These are phyloP conservation scores for Probaryconus sp. DNA, from an alignment of 1,140 invertebrate species.

Conservation along the genomic window DNA sequence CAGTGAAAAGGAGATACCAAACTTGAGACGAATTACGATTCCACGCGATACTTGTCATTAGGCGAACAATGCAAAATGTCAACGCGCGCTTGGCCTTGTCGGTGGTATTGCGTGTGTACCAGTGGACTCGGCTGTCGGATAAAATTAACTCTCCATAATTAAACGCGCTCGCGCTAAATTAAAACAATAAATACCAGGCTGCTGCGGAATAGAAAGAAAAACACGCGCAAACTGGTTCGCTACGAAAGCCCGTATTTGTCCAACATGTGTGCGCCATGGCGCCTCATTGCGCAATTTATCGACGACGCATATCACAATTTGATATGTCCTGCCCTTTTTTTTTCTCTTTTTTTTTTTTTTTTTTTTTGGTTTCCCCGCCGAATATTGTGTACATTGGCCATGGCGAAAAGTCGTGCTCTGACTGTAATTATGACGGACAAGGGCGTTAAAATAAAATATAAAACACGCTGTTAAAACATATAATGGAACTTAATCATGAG, in stretches of 20 bases:
- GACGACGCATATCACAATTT: constrained; percentile 33
- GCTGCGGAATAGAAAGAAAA: constrained; percentile 52
- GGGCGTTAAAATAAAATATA: too few species aligned
- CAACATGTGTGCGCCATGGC: constrained; percentile 41
- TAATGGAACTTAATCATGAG: too few species aligned
- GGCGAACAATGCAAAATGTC: constrained; percentile 38
- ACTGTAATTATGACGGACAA: too few species aligned
- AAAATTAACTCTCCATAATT: constrained; percentile 76
- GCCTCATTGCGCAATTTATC: constrained; percentile 35
- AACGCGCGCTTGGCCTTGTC: constrained; percentile 26
- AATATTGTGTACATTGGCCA: neutral
- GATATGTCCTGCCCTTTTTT: constrained; percentile 7
- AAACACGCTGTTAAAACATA: too few species aligned
- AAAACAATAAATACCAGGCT: constrained; percentile 73
- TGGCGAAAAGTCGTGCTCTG: too few species aligned
- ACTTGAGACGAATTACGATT: constrained; percentile 4
- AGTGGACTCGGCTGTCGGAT: constrained; percentile 53
- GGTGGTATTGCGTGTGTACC: constrained; percentile 33
- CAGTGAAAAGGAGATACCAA: constrained; percentile 10
- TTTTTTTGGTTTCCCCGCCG: too few species aligned
- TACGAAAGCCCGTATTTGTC: constrained; percentile 57
- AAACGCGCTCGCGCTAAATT: constrained; percentile 72
- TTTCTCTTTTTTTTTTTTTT: too few species aligned
- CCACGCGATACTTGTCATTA: constrained; percentile 45
- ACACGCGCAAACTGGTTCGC: constrained; percentile 48